These are phyloP conservation scores for Protobothrops flavoviridis DNA, from an alignment of 2,113 vertebrate genomes.

Conservation along the genomic window DNA sequence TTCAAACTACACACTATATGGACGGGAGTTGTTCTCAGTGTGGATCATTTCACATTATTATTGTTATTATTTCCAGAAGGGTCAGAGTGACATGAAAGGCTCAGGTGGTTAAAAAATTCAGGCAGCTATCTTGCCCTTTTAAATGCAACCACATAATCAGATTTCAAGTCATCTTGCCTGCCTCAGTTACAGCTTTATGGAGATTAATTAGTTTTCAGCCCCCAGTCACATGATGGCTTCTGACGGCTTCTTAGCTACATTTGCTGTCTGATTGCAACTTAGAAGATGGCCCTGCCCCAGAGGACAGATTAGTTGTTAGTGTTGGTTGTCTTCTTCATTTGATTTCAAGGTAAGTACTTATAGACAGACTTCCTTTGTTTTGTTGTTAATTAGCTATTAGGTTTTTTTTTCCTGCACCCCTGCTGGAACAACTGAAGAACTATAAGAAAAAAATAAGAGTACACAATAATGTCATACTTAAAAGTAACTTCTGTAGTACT, in stretches of 20 bases:
- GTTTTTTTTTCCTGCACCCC: constrained; percentile 4
- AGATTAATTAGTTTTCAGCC: constrained; percentile 96
- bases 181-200: constrained; percentile 90
- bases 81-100: constrained; percentile 81
- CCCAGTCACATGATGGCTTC: constrained; percentile 75
- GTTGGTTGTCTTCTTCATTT: constrained; percentile 74
- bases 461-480: constrained; percentile 40
- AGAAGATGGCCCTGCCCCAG: constrained; percentile 68
- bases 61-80: constrained; percentile 68
- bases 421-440: constrained; percentile 36
- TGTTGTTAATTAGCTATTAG: constrained; percentile 63
- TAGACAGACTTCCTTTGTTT: constrained; percentile 65
- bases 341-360: constrained; percentile 72
- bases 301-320: constrained; percentile 79
- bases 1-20: constrained; percentile 39
- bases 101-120: constrained; percentile 96
- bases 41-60: constrained; percentile 63
- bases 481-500: constrained; percentile 18
- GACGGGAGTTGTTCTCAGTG: constrained; percentile 59
- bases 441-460: neutral
- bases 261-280: constrained; percentile 79
- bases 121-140: constrained; percentile 74
- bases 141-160: constrained; percentile 83
- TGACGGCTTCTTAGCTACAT: constrained; percentile 79
- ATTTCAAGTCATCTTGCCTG: constrained; percentile 92